phyloP scores from a whole-genome alignment of 2,113 vertebrate genomes.

The Tinamus guttatus region DNA sequence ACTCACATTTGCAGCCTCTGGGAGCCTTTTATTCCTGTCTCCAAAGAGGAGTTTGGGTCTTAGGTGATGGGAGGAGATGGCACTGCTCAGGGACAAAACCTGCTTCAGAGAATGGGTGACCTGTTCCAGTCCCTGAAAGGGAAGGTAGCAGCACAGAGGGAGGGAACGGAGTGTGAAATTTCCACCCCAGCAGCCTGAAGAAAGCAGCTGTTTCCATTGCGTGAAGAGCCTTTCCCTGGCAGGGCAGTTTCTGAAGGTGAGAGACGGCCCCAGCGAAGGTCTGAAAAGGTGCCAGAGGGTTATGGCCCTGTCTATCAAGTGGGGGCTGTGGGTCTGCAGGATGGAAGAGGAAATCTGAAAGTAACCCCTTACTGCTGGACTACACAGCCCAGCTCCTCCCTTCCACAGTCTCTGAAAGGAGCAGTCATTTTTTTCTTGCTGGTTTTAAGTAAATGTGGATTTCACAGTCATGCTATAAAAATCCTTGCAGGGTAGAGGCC shows the following conservation, averaged over 20 bases:
- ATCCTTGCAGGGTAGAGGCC: background rate
- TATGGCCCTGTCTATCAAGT: background rate
- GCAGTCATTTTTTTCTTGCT: background rate
- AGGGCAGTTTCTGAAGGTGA: conserved; percentile 7
- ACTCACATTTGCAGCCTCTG: background rate
- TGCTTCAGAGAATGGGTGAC: background rate
- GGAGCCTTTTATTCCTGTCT: background rate
- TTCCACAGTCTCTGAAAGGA: background rate
- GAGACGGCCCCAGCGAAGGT: background rate
- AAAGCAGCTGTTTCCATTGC: conserved; percentile 15
- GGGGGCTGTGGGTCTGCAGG: background rate
- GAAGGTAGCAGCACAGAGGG: conserved; percentile 31
- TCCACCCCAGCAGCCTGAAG: background rate
- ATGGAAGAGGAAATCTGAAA: background rate
- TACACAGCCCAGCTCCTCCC: background rate
- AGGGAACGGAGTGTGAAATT: conserved; percentile 21
- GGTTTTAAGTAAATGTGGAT: background rate
- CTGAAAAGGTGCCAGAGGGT: background rate
- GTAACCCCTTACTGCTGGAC: background rate
- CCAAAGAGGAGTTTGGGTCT: background rate
- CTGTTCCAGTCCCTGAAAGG: background rate
- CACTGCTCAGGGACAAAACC: background rate
- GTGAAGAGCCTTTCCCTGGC: background rate
- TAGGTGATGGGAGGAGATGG: background rate
- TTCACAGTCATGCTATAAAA: background rate